Conservation (phyloP, 2,888 invertebrate genomes). For the Habroteleia sp. region DNA sequence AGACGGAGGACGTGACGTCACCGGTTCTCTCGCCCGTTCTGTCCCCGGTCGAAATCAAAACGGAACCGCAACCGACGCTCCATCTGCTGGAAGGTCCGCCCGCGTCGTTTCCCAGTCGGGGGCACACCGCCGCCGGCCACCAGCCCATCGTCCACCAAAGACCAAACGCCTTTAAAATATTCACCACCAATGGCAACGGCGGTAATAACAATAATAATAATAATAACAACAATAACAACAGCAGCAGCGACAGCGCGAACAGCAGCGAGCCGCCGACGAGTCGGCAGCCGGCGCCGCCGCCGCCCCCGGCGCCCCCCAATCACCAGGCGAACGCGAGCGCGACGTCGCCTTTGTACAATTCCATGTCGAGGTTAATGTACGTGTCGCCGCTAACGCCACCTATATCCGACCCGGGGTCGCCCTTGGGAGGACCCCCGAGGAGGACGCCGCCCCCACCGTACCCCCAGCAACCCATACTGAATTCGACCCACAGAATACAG, state of each 20-base stretch:
- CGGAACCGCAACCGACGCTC: constrained; percentile 84
- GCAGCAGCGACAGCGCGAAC: constrained; percentile 71
- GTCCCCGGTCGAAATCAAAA: constrained; percentile 91
- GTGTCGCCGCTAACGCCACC: constrained; percentile 93
- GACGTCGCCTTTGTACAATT: constrained; percentile 82
- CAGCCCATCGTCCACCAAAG: constrained; percentile 70
- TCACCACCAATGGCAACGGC: constrained; percentile 68
- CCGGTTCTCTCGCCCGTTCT: constrained; percentile 89
- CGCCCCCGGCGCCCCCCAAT: constrained; percentile 66
- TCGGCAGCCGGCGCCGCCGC: constrained; percentile 66
- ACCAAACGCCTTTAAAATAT: constrained; percentile 74
- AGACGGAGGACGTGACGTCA: constrained; percentile 87
- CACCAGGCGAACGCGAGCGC: constrained; percentile 77
- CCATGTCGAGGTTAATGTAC: constrained; percentile 86
- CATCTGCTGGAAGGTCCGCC: constrained; percentile 83
- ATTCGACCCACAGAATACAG: constrained; percentile 75
- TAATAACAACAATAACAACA: constrained; percentile 69
- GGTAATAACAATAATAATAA: constrained; percentile 57
- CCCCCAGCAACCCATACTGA: constrained; percentile 79
- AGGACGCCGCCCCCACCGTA: constrained; percentile 91
- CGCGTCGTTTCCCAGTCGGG: constrained; percentile 71
- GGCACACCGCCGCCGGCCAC: constrained; percentile 76
- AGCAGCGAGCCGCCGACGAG: constrained; percentile 69
- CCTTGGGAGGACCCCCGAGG: constrained; percentile 84
- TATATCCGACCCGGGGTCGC: constrained; percentile 93